These are phyloP conservation scores for Petrocephalus zakoni DNA, from an alignment of 2,113 vertebrate genomes.

Conservation along the genomic window DNA sequence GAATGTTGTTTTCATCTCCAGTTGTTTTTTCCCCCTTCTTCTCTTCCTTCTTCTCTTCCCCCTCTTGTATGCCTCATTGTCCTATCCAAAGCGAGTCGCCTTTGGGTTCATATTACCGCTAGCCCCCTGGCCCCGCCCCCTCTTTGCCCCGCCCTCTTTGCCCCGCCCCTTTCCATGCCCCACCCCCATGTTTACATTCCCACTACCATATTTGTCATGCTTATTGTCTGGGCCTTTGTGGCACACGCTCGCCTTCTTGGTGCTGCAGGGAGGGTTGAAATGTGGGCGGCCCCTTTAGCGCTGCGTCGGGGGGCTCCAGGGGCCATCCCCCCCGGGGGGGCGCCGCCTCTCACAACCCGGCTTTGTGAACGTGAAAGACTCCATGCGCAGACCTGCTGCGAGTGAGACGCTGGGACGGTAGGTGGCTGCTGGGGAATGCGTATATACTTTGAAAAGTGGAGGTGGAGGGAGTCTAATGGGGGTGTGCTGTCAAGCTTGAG, in stretches of 20 bases:
- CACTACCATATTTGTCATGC: slow-evolving; percentile 66
- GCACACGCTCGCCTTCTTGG: slow-evolving; percentile 51
- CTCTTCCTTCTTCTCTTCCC: neutral
- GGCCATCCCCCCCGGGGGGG: slow-evolving; percentile 15
- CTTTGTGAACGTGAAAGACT: slow-evolving; percentile 10
- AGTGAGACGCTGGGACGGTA: neutral
- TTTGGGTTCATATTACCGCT: slow-evolving; percentile 67
- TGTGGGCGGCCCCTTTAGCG: neutral
- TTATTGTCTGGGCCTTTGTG: slow-evolving; percentile 43
- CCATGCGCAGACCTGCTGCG: slow-evolving; percentile 4
- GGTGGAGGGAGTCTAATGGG: slow-evolving; percentile 27
- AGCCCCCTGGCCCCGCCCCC: slow-evolving; percentile 27
- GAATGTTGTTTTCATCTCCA: slow-evolving; percentile 59
- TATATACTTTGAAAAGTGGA: neutral
- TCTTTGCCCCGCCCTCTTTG: neutral
- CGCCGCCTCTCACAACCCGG: neutral
- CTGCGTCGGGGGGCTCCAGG: slow-evolving; percentile 33
- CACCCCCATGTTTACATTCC: slow-evolving; percentile 78
- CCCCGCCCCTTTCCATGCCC: slow-evolving; percentile 36
- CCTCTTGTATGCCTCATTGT: neutral
- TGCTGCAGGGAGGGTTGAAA: neutral
- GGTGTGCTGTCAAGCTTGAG: slow-evolving; percentile 44
- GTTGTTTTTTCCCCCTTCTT: neutral
- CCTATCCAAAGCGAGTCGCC: neutral
- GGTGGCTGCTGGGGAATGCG: neutral